Percentiles rank a stretch among this genome's conserved stretches.
Conservation (phyloP, 2,113 vertebrate species). For the Ctenomys sociabilis region DNA sequence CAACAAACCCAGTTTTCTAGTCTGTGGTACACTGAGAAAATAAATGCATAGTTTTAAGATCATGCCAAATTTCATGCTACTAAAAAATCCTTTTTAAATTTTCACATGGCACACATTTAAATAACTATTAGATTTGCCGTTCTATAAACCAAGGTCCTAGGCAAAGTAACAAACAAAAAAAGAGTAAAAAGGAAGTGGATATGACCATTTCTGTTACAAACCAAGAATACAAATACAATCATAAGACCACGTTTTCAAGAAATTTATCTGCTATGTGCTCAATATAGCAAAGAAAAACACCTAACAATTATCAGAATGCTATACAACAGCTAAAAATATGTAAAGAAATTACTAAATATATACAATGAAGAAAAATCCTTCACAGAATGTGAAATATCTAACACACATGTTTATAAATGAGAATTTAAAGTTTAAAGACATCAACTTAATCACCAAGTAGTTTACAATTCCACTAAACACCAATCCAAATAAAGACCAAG, state of each 20-base stretch:
- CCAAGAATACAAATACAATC: not conserved
- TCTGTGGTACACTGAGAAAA: not conserved
- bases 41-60: not conserved
- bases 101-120: not conserved
- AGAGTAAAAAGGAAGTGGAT: not conserved
- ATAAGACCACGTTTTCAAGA: not conserved
- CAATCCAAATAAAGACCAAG: not conserved
- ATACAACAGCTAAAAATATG: not conserved
- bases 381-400: not conserved
- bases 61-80: not conserved
- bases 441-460: not conserved
- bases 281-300: not conserved
- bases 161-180: not conserved
- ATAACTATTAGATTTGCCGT: not conserved
- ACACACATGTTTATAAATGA: not conserved
- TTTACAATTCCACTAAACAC: not conserved
- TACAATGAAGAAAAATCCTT: slow-evolving; percentile 44
- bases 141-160: not conserved
- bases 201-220: not conserved
- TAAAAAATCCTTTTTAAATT: not conserved
- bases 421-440: not conserved
- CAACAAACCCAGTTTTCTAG: not conserved
- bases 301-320: not conserved
- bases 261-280: not conserved
- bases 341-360: not conserved